phyloP scores from a whole-genome alignment of 1,140 invertebrate species.

The Medauroidea extradentata region DNA sequence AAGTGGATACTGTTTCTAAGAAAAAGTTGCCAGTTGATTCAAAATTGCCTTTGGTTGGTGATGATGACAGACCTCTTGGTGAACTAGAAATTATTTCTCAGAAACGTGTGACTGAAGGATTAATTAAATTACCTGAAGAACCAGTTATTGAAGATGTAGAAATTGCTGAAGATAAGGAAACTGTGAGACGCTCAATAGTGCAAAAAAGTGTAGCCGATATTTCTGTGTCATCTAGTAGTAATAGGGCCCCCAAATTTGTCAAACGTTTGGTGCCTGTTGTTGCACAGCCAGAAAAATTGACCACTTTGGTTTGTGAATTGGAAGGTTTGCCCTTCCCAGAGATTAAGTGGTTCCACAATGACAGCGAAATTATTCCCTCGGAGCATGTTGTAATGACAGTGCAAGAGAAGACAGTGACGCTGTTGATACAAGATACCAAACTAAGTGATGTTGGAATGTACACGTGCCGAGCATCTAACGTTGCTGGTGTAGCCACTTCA shows the following conservation, averaged over 20 bases:
- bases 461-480: constrained; percentile 71
- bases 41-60: background rate
- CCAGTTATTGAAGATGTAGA: constrained; percentile 23
- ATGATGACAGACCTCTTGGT: constrained; percentile 31
- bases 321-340: constrained; percentile 62
- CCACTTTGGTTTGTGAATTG: constrained; percentile 61
- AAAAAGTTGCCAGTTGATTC: constrained; percentile 29
- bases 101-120: constrained; percentile 42
- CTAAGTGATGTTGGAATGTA: constrained; percentile 72
- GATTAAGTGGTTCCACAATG: constrained; percentile 75
- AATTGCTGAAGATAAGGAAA: constrained; percentile 8
- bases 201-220: constrained; percentile 5
- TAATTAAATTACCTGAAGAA: constrained; percentile 47
- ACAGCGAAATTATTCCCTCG: constrained; percentile 55
- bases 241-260: constrained; percentile 60
- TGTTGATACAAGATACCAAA: constrained; percentile 60
- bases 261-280: constrained; percentile 64
- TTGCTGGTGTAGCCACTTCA: constrained; percentile 71
- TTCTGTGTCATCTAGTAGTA: background rate
- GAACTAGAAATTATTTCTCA: constrained; percentile 50
- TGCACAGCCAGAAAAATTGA: constrained; percentile 54
- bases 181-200: constrained; percentile 7
- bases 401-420: constrained; percentile 54
- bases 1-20: constrained; percentile 49
- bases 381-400: constrained; percentile 58